Evolutionary conservation across 1,140 invertebrate species (phyloP).

Genomic region (Drosophila parvula): DNA sequence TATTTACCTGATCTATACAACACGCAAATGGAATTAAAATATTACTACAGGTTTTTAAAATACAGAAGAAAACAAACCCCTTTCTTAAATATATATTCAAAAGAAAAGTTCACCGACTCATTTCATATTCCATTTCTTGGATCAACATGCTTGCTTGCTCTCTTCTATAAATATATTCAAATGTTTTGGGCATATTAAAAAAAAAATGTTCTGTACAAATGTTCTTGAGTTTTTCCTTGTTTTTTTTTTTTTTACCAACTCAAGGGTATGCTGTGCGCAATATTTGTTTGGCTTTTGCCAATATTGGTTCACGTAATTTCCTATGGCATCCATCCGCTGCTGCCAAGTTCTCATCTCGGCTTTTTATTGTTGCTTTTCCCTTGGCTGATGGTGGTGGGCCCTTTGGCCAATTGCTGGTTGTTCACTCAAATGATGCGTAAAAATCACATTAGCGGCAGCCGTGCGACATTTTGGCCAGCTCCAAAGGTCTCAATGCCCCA

Average conservation of each 20-base stretch:
- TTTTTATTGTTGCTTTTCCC: conserved; percentile 15
- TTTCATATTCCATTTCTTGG: conserved; percentile 39
- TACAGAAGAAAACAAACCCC: too few relatives aligned
- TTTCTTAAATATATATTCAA: conserved; percentile 8
- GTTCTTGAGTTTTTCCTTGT: neutral
- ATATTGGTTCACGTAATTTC: conserved; percentile 74
- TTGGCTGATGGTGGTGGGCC: conserved; percentile 19
- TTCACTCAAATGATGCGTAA: conserved; percentile 74
- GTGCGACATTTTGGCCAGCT: conserved; percentile 58
- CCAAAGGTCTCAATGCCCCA: conserved; percentile 19
- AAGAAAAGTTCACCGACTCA: neutral
- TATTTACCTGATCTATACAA: too few relatives aligned
- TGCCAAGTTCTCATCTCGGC: conserved; percentile 33
- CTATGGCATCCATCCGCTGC: conserved; percentile 40
- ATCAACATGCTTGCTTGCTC: neutral
- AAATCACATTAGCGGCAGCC: conserved; percentile 79
- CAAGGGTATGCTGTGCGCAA: conserved; percentile 10
- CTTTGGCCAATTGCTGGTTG: conserved; percentile 57
- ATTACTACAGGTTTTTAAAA: too few relatives aligned
- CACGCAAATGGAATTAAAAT: too few relatives aligned
- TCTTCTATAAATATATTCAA: conserved; percentile 2
- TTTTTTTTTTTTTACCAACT: neutral
- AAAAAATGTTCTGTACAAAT: conserved; percentile 1
- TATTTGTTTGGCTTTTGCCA: conserved; percentile 56
- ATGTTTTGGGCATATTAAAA: conserved; percentile 7